These are phyloP conservation scores for Perccottus glenii DNA, from an alignment of 2,113 vertebrate species.

Conservation along the genomic window DNA sequence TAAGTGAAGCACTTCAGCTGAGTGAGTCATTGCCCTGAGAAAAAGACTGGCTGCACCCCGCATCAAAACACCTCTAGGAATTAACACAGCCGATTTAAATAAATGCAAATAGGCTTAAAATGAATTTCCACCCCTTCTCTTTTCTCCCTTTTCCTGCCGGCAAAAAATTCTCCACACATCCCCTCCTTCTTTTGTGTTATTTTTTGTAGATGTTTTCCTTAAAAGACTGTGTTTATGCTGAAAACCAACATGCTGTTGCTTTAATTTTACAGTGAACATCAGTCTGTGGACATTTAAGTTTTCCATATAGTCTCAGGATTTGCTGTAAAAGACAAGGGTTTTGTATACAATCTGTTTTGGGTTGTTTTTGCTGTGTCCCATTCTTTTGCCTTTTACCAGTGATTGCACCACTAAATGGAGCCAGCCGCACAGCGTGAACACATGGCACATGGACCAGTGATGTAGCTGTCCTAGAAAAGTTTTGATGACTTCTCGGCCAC, in stretches of 20 bases:
- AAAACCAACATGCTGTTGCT: conserved; percentile 44
- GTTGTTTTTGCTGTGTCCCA: conserved; percentile 2
- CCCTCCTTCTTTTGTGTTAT: conserved; percentile 24
- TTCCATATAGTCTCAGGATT: conserved; percentile 16
- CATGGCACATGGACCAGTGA: conserved; percentile 38
- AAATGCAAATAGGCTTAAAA: conserved; percentile 58
- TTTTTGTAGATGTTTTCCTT: conserved; percentile 25
- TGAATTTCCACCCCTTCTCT: conserved; percentile 32
- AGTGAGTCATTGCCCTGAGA: conserved; percentile 42
- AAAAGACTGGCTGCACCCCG: conserved; percentile 34
- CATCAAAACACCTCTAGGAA: conserved; percentile 49
- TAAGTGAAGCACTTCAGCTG: conserved; percentile 29
- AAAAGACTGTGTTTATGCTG: conserved; percentile 42
- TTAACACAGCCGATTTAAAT: conserved; percentile 45
- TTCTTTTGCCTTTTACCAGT: conserved; percentile 25
- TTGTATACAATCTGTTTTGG: not conserved
- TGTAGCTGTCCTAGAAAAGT: conserved; percentile 40
- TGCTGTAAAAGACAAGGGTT: conserved; percentile 2
- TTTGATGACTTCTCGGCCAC: conserved; percentile 33
- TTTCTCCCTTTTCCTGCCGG: not conserved
- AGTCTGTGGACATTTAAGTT: conserved; percentile 15
- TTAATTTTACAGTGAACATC: conserved; percentile 44
- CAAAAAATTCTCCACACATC: conserved; percentile 27
- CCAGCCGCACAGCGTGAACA: conserved; percentile 44
- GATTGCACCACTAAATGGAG: conserved; percentile 38